A percentile compares a stretch with the other conserved stretches of the same genome.
Conservation (phyloP, 1,140 invertebrate species). For the Cotesia typhae region DNA sequence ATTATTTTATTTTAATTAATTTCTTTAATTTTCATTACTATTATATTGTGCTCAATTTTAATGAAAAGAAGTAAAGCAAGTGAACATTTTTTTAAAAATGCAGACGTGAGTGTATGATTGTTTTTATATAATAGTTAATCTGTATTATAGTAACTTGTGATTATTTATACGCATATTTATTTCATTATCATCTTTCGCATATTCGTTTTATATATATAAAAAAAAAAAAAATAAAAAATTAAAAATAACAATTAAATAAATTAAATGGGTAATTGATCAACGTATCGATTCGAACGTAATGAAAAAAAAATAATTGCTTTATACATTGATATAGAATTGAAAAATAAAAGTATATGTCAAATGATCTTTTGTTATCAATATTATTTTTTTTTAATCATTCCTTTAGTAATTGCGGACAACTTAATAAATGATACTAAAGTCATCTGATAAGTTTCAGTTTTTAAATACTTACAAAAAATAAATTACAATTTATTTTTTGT, state of each 20-base stretch:
- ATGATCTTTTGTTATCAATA: constrained; percentile 30
- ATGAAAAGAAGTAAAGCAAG: constrained; percentile 29
- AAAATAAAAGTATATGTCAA: constrained; percentile 57
- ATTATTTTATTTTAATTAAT: constrained; percentile 9
- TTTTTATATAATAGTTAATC: constrained; percentile 56
- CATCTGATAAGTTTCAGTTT: too few relatives aligned
- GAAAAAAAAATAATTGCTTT: constrained; percentile 62
- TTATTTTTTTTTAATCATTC: neutral
- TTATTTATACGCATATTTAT: constrained; percentile 65
- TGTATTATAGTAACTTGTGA: constrained; percentile 65
- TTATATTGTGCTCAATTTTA: constrained; percentile 30
- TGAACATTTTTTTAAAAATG: constrained; percentile 36
- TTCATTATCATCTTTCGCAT: constrained; percentile 60
- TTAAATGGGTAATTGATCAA: constrained; percentile 53
- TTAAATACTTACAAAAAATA: too few relatives aligned
- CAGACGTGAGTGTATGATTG: constrained; percentile 50
- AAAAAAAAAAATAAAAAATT: too few relatives aligned
- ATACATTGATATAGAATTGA: constrained; percentile 65
- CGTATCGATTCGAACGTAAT: constrained; percentile 59
- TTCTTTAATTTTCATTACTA: constrained; percentile 2
- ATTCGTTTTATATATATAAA: constrained; percentile 38
- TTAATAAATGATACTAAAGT: too few relatives aligned
- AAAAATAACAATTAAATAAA: neutral
- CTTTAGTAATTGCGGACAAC: too few relatives aligned
- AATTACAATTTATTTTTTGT: neutral